A percentile compares a stretch with the other conserved stretches of the same genome.
phyloP scores from a whole-genome alignment of 1,140 invertebrate genomes.

The Dreissena polymorpha region DNA sequence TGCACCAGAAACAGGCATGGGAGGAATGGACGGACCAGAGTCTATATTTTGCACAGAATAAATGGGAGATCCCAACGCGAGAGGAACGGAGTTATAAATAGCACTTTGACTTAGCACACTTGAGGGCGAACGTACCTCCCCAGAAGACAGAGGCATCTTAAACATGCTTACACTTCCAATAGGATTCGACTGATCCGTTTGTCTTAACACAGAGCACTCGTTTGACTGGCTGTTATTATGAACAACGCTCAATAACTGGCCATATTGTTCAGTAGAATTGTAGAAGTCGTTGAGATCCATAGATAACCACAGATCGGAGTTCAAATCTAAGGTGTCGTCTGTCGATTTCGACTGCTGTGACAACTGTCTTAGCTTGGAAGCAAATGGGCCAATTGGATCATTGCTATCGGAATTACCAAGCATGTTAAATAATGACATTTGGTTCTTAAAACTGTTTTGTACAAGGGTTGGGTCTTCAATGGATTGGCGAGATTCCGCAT shows the following conservation, averaged over 20 bases:
- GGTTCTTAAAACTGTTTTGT: constrained; percentile 16
- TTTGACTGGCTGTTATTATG: no score
- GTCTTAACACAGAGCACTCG: no score
- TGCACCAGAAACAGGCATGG: constrained; percentile 1
- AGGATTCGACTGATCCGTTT: not conserved
- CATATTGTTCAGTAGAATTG: no score
- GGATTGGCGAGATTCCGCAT: not conserved
- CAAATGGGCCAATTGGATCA: constrained; percentile 28
- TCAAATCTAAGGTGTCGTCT: not conserved
- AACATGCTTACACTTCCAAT: not conserved
- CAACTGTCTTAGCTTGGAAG: constrained; percentile 28
- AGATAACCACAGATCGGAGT: no score
- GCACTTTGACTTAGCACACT: constrained; percentile 10
- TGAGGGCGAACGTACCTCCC: not conserved
- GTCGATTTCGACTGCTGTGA: not conserved
- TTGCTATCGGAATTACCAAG: not conserved
- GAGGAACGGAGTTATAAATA: not conserved
- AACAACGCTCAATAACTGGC: no score
- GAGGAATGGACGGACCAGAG: constrained; percentile 13
- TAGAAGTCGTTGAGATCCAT: no score
- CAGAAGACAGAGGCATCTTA: not conserved
- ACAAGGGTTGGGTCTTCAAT: not conserved
- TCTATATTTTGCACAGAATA: constrained; percentile 41
- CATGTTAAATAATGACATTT: constrained; percentile 18
- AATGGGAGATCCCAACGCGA: not conserved